phyloP scores from a whole-genome alignment of 2,888 invertebrate species.

The Tanytarsus gracilentus region DNA sequence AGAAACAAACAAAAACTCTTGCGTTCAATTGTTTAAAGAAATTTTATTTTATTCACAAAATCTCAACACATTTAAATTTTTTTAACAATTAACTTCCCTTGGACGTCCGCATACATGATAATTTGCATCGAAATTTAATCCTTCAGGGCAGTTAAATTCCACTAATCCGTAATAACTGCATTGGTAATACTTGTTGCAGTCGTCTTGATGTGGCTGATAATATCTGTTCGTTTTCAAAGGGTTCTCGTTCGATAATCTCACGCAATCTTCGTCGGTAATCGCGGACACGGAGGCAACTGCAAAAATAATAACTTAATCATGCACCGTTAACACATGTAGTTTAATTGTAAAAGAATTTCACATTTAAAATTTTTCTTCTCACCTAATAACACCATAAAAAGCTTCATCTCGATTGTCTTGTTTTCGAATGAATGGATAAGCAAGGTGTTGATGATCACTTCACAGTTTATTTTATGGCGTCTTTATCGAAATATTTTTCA shows the following conservation, averaged over 20 bases:
- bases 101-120: constrained; percentile 6
- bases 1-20: not conserved
- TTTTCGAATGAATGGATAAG: not conserved
- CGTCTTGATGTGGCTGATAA: constrained; percentile 1
- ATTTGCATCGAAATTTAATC: not conserved
- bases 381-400: not conserved
- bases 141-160: constrained; percentile 11
- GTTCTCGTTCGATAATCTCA: constrained; percentile 10
- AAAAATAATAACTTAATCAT: not conserved
- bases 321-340: not conserved
- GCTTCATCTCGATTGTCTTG: constrained; percentile 7
- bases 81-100: constrained; percentile 14
- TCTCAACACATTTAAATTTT: too few species aligned
- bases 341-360: not conserved
- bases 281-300: constrained; percentile 2
- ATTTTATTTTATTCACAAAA: too few species aligned
- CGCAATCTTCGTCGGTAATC: constrained; percentile 15
- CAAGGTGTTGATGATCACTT: not conserved
- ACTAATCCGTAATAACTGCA: not conserved
- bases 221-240: constrained; percentile 12
- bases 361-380: constrained; percentile 3
- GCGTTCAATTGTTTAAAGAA: too few species aligned
- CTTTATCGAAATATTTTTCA: not conserved
- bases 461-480: not conserved
- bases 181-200: constrained; percentile 13